Conservation (phyloP, 2,797 vertebrate genomes). For the Paramormyrops hopkinsi region DNA sequence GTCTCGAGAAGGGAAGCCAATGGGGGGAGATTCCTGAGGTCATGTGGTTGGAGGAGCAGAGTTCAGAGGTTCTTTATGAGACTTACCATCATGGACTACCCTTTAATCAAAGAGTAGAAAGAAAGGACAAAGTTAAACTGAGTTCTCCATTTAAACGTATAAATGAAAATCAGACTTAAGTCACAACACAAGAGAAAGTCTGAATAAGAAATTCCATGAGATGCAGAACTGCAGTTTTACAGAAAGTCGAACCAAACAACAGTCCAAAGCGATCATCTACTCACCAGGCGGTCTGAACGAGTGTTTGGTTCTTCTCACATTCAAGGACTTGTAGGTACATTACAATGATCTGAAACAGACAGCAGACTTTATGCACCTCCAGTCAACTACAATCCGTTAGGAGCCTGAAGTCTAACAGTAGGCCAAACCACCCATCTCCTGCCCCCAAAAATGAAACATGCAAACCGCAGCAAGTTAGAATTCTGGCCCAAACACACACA, state of each 20-base stretch:
- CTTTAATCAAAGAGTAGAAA: conserved; percentile 99
- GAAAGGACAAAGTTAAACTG: conserved; percentile 99
- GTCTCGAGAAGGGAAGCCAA: conserved; percentile 96
- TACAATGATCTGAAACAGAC: conserved; percentile 81
- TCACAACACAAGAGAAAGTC: conserved; percentile 52
- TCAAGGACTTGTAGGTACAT: conserved; percentile 99
- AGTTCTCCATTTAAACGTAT: conserved; percentile 76
- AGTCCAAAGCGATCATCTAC: conserved; percentile 53
- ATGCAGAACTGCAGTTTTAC: conserved; percentile 42
- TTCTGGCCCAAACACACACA: background rate
- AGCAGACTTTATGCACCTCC: conserved; percentile 18
- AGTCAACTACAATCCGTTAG: background rate
- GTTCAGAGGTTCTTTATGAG: conserved; percentile 99
- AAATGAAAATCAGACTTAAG: conserved; percentile 75
- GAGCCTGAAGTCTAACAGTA: background rate
- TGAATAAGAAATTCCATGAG: conserved; percentile 49
- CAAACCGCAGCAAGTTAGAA: background rate
- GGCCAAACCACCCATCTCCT: background rate
- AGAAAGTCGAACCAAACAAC: conserved; percentile 38
- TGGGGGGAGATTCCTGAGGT: conserved; percentile 96
- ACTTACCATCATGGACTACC: conserved; percentile 99
- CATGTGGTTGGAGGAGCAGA: conserved; percentile 99
- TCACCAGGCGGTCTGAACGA: conserved; percentile 99
- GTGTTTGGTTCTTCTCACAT: conserved; percentile 95
- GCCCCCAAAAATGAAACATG: background rate